Conservation (phyloP, 53 echinoderm and acorn worm species). For the Apostichopus leukothele region DNA sequence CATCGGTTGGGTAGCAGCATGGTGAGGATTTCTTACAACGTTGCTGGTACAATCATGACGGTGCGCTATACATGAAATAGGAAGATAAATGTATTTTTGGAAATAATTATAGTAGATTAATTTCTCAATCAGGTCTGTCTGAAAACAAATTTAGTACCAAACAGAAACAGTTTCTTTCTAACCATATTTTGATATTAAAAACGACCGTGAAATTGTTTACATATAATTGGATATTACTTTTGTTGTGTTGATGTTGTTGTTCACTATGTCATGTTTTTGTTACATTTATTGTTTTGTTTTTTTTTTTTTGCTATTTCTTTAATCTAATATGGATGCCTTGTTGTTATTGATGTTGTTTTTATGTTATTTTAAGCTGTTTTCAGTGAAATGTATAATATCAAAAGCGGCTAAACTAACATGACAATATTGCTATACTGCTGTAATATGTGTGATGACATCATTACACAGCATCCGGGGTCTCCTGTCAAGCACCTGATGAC, state of each 20-base stretch:
- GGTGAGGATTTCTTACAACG: not conserved
- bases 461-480: not conserved
- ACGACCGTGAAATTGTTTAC: not conserved
- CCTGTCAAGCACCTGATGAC: not conserved
- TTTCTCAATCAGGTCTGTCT: not conserved
- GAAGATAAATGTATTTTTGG: not conserved
- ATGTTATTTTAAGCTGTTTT: too few relatives aligned
- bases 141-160: not conserved
- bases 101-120: not conserved
- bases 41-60: not conserved
- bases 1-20: not conserved
- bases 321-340: too few relatives aligned
- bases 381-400: not conserved
- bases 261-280: too few relatives aligned
- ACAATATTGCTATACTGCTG: not conserved
- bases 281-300: too few relatives aligned
- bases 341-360: too few relatives aligned
- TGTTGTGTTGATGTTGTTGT: too few relatives aligned
- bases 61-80: not conserved
- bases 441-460: not conserved
- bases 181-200: not conserved
- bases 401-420: not conserved
- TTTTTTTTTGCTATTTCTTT: too few relatives aligned
- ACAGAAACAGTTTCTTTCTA: not conserved
- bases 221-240: not conserved